Evolutionary conservation across 2,113 vertebrate species (phyloP).

Genomic region (Donacobius atricapilla): DNA sequence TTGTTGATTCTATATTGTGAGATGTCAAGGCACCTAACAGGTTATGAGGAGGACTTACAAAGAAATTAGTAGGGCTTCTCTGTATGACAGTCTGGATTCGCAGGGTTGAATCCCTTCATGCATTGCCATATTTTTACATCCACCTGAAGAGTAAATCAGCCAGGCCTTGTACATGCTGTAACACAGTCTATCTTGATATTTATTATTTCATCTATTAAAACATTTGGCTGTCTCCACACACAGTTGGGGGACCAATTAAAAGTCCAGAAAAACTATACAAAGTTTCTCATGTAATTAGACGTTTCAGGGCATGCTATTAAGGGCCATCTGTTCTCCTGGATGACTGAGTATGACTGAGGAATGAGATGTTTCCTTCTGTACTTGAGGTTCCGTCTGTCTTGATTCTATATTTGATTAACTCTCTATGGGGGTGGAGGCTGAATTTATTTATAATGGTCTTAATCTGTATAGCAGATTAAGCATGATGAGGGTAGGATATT

Average conservation of each 20-base stretch:
- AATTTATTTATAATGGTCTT: neutral
- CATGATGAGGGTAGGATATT: neutral
- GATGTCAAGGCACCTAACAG: neutral
- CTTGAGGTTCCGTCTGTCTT: conserved; percentile 13
- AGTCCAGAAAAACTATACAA: neutral
- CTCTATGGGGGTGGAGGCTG: neutral
- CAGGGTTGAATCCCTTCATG: neutral
- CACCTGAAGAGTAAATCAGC: neutral
- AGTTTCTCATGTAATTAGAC: conserved; percentile 20
- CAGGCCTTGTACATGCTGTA: neutral
- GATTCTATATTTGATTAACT: neutral
- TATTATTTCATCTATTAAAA: conserved; percentile 46
- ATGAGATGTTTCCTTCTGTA: neutral
- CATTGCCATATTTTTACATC: neutral
- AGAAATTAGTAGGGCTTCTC: neutral
- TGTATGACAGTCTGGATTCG: neutral
- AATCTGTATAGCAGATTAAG: neutral
- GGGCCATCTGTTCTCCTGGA: conserved; percentile 48
- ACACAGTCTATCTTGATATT: conserved; percentile 16
- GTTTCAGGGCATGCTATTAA: conserved; percentile 25
- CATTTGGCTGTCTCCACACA: neutral
- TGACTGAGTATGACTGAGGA: neutral
- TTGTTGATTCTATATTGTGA: neutral
- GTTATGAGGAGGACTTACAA: neutral
- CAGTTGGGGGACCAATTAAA: conserved; percentile 45